These are phyloP conservation scores for Eupithecia centaureata DNA, from an alignment of 2,888 invertebrate species.

Conservation along the genomic window DNA sequence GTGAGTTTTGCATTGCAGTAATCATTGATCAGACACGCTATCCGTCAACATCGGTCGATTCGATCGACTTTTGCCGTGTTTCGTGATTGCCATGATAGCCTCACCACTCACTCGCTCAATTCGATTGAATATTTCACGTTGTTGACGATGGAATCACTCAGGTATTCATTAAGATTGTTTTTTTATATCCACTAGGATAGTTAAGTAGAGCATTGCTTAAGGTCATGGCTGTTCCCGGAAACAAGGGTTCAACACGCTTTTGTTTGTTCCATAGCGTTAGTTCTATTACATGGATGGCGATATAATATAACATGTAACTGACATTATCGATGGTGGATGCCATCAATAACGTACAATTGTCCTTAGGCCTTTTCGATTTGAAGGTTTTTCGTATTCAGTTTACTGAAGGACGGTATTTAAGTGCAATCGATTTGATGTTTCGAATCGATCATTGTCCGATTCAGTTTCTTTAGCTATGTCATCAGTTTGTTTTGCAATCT, in stretches of 20 bases:
- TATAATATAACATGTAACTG: neutral
- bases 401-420: neutral
- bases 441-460: neutral
- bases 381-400: neutral
- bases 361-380: neutral
- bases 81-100: conserved; percentile 48
- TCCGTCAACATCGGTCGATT: conserved; percentile 52
- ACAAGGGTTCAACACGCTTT: conserved; percentile 14
- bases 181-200: conserved; percentile 10
- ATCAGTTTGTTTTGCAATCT: conserved; percentile 48
- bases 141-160: conserved; percentile 35
- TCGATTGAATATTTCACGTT: conserved; percentile 54
- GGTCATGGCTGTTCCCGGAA: conserved; percentile 22
- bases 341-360: neutral
- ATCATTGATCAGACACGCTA: conserved; percentile 31
- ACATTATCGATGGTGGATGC: neutral
- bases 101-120: conserved; percentile 46
- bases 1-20: conserved; percentile 25
- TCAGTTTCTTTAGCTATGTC: conserved; percentile 22
- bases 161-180: conserved; percentile 29
- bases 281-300: neutral
- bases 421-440: conserved; percentile 2
- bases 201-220: conserved; percentile 29
- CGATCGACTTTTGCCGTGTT: conserved; percentile 65
- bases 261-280: neutral